Percentiles rank a stretch among this genome's conserved stretches.
Conservation (phyloP, 2,888 invertebrate genomes). For the Fragum whitleyi region DNA sequence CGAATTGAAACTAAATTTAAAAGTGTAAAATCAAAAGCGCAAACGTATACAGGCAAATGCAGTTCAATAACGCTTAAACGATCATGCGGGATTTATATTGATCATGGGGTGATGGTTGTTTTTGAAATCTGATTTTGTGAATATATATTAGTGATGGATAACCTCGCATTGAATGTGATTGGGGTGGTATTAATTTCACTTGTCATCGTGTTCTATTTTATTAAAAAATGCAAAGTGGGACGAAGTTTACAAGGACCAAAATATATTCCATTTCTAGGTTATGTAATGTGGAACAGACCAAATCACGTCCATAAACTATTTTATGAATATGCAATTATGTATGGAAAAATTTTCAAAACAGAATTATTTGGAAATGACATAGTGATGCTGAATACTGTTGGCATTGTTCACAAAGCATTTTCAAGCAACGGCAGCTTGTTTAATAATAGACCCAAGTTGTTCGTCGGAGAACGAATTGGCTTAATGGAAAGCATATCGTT, state of each 20-base stretch:
- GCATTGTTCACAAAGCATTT: not conserved
- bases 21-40: too few relatives aligned
- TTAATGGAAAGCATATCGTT: not conserved
- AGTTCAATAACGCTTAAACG: too few relatives aligned
- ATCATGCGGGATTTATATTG: too few relatives aligned
- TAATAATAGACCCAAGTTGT: not conserved
- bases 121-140: too few relatives aligned
- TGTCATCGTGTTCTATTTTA: too few relatives aligned
- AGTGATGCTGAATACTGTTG: not conserved
- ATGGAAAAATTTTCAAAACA: not conserved
- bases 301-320: not conserved
- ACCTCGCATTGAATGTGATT: too few relatives aligned
- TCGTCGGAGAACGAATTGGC: not conserved
- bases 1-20: too few relatives aligned
- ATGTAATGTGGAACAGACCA: not conserved
- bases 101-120: too few relatives aligned
- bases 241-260: not conserved
- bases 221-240: too few relatives aligned
- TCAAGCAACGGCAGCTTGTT: not conserved
- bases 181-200: too few relatives aligned
- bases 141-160: too few relatives aligned
- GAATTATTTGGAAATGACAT: not conserved
- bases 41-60: too few relatives aligned
- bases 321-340: not conserved
- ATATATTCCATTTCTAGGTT: not conserved